Base-by-base conservation (phyloP, 2,888 invertebrate genomes). In the Pollenia angustigena region DNA sequence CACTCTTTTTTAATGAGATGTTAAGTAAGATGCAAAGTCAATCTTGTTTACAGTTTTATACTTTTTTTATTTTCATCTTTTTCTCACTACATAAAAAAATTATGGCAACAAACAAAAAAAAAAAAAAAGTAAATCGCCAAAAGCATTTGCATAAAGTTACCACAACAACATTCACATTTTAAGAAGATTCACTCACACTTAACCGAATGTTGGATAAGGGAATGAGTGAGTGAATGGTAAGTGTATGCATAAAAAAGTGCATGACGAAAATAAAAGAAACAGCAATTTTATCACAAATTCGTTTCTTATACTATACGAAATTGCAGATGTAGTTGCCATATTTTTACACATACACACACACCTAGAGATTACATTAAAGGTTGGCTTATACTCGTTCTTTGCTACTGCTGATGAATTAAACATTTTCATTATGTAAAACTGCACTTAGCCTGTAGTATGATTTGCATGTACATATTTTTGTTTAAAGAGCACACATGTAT, bases 1-100 rank as follows among this genome's bases (percentile, higher is more conserved):
- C 44, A 69, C 62, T 69, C 62, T 50, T 84, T 86, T 85, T 88
- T 89, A 89, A 89, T 89, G 89, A 89, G 87, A 89, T 89, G 89
- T 89, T 89, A 89, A 89, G 88, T 87, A 88, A 89, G 88, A 89
- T 88, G 88, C 88, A 87, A 87, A 89, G 89, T 89, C 89, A 89
- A 88, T 89, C 88, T 89, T 89, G 89, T 89, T 80, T 84, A 87
- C 78, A 81, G 76, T 81, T 85, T 81, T 66, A 66, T 72, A 64
- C 46, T 48, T 74, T 62, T 69, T 69, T 52, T 52, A 75, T 64
- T 1, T 50, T 52, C 32, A 16, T 48, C 23, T 64, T 58, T 40
- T 78, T 83, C 46, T 56, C 82, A 74, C 78, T 46, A 48, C 40
- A 60, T 60, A 60, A 68, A 72, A 50, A 32, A 66, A 76, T 16